Conservation (phyloP, 2,113 vertebrate species). For the Recurvirostra avosetta region DNA sequence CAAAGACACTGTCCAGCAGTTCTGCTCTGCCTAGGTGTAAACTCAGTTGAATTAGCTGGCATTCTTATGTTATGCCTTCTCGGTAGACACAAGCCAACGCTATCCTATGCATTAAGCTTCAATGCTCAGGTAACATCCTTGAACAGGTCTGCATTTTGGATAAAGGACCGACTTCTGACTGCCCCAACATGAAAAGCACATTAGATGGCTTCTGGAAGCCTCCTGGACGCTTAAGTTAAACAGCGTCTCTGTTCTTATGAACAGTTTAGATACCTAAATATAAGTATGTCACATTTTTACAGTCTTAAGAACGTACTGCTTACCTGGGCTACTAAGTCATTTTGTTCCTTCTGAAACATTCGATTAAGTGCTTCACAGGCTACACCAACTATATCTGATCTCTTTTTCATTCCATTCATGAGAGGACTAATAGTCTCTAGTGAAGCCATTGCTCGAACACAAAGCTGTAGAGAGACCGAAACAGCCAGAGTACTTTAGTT, state of each 20-base stretch:
- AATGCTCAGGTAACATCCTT: not conserved
- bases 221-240: not conserved
- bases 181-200: not conserved
- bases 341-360: constrained; percentile 98
- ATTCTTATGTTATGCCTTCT: not conserved
- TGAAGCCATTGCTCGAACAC: constrained; percentile 92
- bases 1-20: not conserved
- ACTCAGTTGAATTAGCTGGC: not conserved
- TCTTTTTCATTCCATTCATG: constrained; percentile 91
- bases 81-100: not conserved
- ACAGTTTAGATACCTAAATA: not conserved
- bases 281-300: not conserved
- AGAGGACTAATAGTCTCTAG: constrained; percentile 93
- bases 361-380: constrained; percentile 96
- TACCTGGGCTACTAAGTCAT: constrained; percentile 94
- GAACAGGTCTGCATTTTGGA: not conserved
- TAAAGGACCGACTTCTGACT: not conserved
- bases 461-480: constrained; percentile 75
- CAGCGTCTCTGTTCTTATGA: not conserved
- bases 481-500: not conserved
- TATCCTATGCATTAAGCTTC: not conserved
- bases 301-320: not conserved
- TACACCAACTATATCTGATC: constrained; percentile 86
- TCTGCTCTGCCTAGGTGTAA: not conserved
- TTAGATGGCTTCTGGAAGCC: not conserved